Evolutionary conservation across 2,888 invertebrate species (phyloP).

Genomic region (Plutella xylostella): DNA sequence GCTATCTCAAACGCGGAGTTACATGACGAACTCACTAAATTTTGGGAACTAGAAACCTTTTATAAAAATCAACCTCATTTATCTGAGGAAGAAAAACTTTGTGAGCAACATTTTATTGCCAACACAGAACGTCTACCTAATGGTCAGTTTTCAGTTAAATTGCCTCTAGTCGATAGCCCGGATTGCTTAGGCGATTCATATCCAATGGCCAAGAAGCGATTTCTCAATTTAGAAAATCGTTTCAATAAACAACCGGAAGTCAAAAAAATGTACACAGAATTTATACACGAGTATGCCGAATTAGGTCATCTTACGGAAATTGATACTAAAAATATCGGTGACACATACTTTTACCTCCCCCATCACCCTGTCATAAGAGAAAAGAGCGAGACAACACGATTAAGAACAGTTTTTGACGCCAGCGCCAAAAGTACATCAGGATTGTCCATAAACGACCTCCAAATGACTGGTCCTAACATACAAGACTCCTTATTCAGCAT

Average conservation of each 20-base stretch:
- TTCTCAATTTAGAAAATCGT: neutral
- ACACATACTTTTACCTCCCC: neutral
- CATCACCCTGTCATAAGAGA: neutral
- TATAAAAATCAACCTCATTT: neutral
- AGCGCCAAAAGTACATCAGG: constrained; percentile 7
- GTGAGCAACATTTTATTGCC: neutral
- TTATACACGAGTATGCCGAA: neutral
- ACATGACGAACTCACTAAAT: neutral
- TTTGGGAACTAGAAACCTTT: neutral
- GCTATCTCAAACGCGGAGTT: neutral
- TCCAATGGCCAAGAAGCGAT: neutral
- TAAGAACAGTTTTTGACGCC: neutral
- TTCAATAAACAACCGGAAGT: neutral
- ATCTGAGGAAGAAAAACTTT: neutral
- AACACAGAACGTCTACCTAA: neutral
- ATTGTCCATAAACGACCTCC: constrained; percentile 1
- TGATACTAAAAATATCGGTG: neutral
- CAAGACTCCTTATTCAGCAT: neutral
- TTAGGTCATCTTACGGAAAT: neutral
- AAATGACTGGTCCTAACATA: neutral
- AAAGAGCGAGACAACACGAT: neutral
- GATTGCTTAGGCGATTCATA: neutral
- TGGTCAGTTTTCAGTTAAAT: neutral
- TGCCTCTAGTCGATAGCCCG: neutral
- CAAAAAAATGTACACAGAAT: neutral